phyloP scores from a whole-genome alignment of 2,113 vertebrate genomes.

The Cynocephalus volans region DNA sequence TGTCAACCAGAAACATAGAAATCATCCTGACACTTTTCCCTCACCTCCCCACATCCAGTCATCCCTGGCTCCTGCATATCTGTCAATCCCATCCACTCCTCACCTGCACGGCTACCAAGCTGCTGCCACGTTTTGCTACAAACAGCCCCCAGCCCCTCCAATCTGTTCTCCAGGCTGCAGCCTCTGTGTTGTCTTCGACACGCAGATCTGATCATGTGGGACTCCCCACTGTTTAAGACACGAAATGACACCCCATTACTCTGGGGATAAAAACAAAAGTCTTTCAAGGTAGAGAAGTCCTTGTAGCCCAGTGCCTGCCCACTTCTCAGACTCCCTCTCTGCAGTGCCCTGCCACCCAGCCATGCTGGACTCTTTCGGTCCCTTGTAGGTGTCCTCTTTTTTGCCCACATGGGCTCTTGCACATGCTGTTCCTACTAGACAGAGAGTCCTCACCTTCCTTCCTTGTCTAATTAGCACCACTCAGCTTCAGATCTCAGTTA shows the following conservation, averaged over 20 bases:
- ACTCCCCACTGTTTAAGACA: background rate
- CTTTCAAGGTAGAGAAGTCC: background rate
- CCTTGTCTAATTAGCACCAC: background rate
- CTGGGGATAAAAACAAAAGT: background rate
- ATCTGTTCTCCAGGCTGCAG: background rate
- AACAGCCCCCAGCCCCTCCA: background rate
- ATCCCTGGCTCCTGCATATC: background rate
- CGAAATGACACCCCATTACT: background rate
- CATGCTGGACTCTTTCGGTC: background rate
- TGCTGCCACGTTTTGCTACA: accelerated
- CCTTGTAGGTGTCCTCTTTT: accelerated
- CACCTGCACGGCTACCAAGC: background rate
- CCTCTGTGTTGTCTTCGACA: background rate
- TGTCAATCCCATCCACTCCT: too few species aligned
- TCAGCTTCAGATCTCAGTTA: background rate
- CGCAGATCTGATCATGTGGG: background rate
- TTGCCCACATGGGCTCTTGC: background rate
- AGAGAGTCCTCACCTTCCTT: background rate
- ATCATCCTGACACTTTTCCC: background rate
- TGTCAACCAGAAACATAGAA: background rate
- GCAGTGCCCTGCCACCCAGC: too few species aligned
- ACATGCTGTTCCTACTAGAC: accelerated
- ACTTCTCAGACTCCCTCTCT: background rate
- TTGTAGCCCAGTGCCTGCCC: background rate
- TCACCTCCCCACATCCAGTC: background rate